phyloP scores from a whole-genome alignment of 2,888 invertebrate species.

The Drosophila antonietae region DNA sequence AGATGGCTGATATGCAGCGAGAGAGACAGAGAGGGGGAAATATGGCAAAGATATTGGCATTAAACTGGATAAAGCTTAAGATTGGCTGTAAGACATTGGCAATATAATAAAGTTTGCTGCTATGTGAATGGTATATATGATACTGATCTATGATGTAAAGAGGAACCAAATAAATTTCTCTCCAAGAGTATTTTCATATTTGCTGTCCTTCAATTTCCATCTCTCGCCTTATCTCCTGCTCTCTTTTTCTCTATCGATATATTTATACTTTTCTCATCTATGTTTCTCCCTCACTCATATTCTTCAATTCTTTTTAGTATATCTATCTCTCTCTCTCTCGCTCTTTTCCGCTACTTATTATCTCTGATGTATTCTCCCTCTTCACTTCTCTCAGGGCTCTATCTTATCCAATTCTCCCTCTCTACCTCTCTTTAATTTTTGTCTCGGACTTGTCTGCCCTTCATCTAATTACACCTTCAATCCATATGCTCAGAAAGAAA shows the following conservation, averaged over 20 bases:
- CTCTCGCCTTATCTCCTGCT: no score
- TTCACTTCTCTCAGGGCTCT: no score
- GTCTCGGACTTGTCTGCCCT: no score
- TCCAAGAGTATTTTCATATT: no score
- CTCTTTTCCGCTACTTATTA: not conserved
- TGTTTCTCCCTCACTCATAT: not conserved
- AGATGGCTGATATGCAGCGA: conserved; percentile 32
- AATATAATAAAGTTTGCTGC: not conserved
- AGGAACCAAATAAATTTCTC: no score
- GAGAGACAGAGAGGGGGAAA: not conserved
- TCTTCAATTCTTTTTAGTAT: no score
- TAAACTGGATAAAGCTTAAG: not conserved
- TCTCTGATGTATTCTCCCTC: not conserved
- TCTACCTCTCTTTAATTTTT: not conserved
- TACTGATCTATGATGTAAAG: no score
- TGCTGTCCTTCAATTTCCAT: no score
- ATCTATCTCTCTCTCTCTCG: no score
- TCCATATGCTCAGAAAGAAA: conserved; percentile 1
- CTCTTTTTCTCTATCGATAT: not conserved
- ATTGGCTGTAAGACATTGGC: not conserved
- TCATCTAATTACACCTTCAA: not conserved
- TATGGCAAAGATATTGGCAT: not conserved
- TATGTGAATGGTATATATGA: not conserved
- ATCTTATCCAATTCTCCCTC: no score
- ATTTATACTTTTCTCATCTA: not conserved